Base-by-base conservation (phyloP, 2,113 vertebrate genomes). In the Ophiodon elongatus region DNA sequence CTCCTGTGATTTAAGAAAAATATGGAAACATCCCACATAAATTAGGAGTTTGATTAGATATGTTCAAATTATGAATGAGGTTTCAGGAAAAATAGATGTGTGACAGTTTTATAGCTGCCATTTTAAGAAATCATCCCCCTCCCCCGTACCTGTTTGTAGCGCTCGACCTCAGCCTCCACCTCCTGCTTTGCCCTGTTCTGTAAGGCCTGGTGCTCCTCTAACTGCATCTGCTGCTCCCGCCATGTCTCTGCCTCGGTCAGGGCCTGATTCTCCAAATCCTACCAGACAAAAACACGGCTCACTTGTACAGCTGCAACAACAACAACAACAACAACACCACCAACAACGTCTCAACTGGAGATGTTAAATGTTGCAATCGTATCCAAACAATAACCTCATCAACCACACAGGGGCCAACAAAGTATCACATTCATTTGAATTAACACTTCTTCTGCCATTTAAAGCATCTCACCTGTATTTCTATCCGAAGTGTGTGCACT, bases 251-350 rank as follows among this genome's bases (percentile, higher is more conserved):
- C 95, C 90, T 99, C 98, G 11, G 92, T 93, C 27, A 98, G 85
- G 14, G 98, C 97, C 93, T 98, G 97, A 27, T 89, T 85, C 93
- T 99, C 98, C 93, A 96, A 85, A 89, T 99, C 98, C 98, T 99
- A 85, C 47, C 82, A 47, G 1, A 71, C 2, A 71, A 27, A 79
- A 56, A 76, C 45, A 43, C 10, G 4, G 3, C 19, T 76, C 19
- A 41, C 21, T 6, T 37, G 2, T 9, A n/a, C n/a, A 74, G 27
- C 27, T 31, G 2, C 31, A 35, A 10, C 19, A 77, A 31, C n/a
- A n/a, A n/a, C n/a, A n/a, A n/a, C n/a, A n/a, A n/a, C n/a, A n/a
- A n/a, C n/a, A n/a, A n/a, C n/a, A n/a, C n/a, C n/a, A n/a, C n/a
- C n/a, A n/a, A n/a, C 19, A 41, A 63, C 9, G 31, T 29, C 17